Evolutionary conservation across 2,797 vertebrate genomes (phyloP).

Genomic region (Paguma larvata): DNA sequence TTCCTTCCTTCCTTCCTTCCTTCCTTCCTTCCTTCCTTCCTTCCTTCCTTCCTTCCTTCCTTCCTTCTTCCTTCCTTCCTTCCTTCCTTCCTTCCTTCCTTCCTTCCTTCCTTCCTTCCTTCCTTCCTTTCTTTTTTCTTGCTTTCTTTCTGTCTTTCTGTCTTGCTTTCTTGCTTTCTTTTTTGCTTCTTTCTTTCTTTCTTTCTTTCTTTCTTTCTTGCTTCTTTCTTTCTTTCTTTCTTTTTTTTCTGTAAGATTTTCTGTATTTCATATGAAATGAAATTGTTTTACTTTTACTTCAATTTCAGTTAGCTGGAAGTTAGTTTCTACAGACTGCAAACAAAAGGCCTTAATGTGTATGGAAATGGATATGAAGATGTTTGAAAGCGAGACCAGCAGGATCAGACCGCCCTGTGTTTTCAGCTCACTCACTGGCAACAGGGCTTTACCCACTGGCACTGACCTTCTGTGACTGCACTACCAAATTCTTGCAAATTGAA

Average conservation of each 20-base stretch:
- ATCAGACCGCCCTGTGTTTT: not conserved
- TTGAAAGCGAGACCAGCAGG: not conserved
- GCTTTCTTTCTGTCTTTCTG: no score
- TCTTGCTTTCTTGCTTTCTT: no score
- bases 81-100: no score
- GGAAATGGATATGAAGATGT: not conserved
- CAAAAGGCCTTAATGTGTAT: not conserved
- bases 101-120: accelerated
- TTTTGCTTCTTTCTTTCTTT: no score
- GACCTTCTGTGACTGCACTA: not conserved
- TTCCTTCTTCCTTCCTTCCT: no score
- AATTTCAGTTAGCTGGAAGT: not conserved
- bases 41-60: no score
- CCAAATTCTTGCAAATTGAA: not conserved
- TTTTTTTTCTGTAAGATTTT: not conserved
- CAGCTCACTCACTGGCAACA: not conserved
- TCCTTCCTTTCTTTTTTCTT: no score
- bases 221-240: no score
- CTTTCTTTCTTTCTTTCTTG: no score
- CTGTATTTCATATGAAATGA: slow-evolving; percentile 19
- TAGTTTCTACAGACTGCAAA: not conserved
- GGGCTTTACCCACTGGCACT: not conserved
- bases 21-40: no score
- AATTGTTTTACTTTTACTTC: not conserved
- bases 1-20: not conserved